Conservation (phyloP, 1,140 invertebrate species). For the Calephelis virginiensis region DNA sequence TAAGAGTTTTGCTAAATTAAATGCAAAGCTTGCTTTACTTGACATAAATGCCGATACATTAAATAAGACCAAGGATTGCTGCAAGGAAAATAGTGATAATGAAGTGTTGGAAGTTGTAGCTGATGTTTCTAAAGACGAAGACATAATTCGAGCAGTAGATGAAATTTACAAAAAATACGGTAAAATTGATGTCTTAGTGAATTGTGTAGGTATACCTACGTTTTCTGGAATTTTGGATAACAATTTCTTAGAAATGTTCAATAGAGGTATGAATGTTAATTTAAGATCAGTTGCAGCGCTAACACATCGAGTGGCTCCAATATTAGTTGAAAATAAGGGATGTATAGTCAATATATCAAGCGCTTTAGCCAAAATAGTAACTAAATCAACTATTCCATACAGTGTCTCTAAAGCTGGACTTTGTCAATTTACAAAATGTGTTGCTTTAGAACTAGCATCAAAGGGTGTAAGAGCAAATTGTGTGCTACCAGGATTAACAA, state of each 20-base stretch:
- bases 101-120: conserved; percentile 32
- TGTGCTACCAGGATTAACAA: conserved; percentile 33
- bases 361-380: conserved; percentile 2
- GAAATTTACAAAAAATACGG: conserved; percentile 30
- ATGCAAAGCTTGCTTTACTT: conserved; percentile 26
- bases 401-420: conserved; percentile 31
- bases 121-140: conserved; percentile 34
- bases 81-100: neutral
- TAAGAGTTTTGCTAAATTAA: conserved; percentile 37
- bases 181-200: conserved; percentile 39
- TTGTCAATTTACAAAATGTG: conserved; percentile 35
- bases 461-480: conserved; percentile 41
- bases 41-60: too few relatives aligned
- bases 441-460: conserved; percentile 36
- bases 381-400: conserved; percentile 19
- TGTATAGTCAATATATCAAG: conserved; percentile 39
- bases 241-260: neutral
- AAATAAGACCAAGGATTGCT: neutral
- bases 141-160: conserved; percentile 29
- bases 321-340: conserved; percentile 34
- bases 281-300: conserved; percentile 30
- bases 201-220: conserved; percentile 26
- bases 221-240: neutral
- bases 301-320: conserved; percentile 24
- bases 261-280: conserved; percentile 31